Base-by-base conservation (phyloP, 2,888 invertebrate genomes). In the Bellardia bayeri region DNA sequence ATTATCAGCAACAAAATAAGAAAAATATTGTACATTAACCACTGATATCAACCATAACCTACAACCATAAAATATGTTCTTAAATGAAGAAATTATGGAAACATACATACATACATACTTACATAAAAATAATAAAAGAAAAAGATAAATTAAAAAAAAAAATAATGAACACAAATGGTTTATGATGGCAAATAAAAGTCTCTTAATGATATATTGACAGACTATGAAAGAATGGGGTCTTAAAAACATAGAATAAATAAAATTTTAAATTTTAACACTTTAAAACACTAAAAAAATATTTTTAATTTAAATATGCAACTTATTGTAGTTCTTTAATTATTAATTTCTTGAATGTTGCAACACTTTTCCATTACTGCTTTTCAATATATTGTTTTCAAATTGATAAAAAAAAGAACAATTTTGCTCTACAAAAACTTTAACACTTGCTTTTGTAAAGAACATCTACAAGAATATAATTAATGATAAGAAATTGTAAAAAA, bases 1-100 rank as follows among this genome's bases (percentile, higher is more conserved):
- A 80, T 80, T 80, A 80, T 80, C 80, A 71, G 30, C 71, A 40
- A 61, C 51, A 80, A 69, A 69, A 37, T 56, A 64, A 64, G 16
- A 63, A 71, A 69, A 80, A 69, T 61, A 61, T 61, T 69, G 14
- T 69, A 49, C 61, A 69, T 69, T 58, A 75, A 51, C 23, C 49
- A 75, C 64, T 83, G 64, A 71, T 83, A 83, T 71, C 83, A 83
- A 83, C 71, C 83, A 83, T 83, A 83, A 83, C 83, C 56, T 83
- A 83, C 64, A 83, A 66, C 45, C 64, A 78, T 83, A 83, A 83
- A 83, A 64, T 64, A 40, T 68, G 14, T 82, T 74, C 51, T 56
- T 74, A 66, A 64, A 82, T 3, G 30, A 58, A 56, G 30, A 74
- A 49, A 16, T 45, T n/a, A 58, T n/a, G 74, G 49, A 66, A 9